phyloP scores from a whole-genome alignment of 2,797 vertebrate genomes.

The Margarornis squamiger region DNA sequence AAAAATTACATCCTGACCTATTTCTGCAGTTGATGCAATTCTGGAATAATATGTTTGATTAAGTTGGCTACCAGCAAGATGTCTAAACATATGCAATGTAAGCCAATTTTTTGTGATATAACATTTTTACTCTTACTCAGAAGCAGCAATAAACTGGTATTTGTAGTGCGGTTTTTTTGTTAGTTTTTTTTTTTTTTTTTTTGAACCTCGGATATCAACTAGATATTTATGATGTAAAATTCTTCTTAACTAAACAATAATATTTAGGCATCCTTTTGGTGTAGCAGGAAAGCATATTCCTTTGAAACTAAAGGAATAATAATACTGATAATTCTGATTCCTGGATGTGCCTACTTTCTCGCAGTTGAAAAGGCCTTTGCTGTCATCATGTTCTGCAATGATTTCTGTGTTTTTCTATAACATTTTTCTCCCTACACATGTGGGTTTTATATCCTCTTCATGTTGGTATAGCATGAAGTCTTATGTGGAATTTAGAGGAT shows the following conservation, averaged over 20 bases:
- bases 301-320: neutral
- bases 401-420: constrained; percentile 64
- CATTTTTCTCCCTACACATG: constrained; percentile 46
- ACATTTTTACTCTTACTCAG: neutral
- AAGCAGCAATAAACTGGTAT: neutral
- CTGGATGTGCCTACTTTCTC: neutral
- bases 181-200: neutral
- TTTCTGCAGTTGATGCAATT: constrained; percentile 13
- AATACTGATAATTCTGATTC: neutral
- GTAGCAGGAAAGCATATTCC: neutral
- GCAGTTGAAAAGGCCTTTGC: constrained; percentile 29
- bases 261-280: neutral
- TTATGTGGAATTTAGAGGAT: constrained; percentile 75
- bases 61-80: neutral
- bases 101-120: neutral
- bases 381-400: constrained; percentile 35
- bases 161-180: neutral
- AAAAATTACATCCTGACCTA: neutral
- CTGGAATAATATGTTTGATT: neutral
- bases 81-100: neutral
- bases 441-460: constrained; percentile 67
- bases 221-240: neutral
- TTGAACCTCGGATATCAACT: neutral
- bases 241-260: neutral
- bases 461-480: constrained; percentile 65